Percentiles rank a stretch among this genome's conserved stretches.
Conservation (phyloP, 2,797 vertebrate genomes). For the Acipenser ruthenus region DNA sequence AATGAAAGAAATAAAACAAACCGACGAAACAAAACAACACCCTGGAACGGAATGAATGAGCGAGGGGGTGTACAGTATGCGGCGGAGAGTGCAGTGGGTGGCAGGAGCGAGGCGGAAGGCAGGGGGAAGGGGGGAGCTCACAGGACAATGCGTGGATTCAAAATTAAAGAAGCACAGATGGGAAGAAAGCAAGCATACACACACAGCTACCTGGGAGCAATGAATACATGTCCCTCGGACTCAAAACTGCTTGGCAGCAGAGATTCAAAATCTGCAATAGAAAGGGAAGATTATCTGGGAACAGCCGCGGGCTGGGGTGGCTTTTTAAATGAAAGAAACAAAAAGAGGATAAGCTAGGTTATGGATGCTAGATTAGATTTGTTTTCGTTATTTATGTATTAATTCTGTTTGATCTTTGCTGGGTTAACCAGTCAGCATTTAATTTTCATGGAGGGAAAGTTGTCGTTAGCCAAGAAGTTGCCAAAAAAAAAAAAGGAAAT, state of each 20-base stretch:
- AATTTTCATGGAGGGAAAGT: conserved; percentile 61
- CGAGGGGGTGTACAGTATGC: neutral
- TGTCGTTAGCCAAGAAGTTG: conserved; percentile 70
- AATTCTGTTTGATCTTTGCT: conserved; percentile 48
- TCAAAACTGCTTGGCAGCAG: conserved; percentile 99
- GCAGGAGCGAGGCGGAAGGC: conserved; percentile 17
- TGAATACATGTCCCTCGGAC: conserved; percentile 99
- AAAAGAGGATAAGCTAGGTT: conserved; percentile 28
- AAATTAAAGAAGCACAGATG: conserved; percentile 46
- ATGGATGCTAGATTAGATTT: conserved; percentile 52
- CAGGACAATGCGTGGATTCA: conserved; percentile 8
- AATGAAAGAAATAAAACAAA: conserved; percentile 3
- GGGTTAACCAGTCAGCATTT: conserved; percentile 64
- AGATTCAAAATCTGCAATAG: conserved; percentile 99
- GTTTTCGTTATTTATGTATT: conserved; percentile 37
- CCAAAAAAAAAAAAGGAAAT: conserved; percentile 35
- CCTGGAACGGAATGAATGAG: conserved; percentile 15
- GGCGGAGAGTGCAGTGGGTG: conserved; percentile 8
- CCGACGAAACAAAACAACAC: conserved; percentile 18
- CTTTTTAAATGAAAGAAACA: conserved; percentile 23
- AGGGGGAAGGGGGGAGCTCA: conserved; percentile 2
- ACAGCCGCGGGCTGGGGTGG: conserved; percentile 54
- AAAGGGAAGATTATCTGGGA: conserved; percentile 90
- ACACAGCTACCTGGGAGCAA: conserved; percentile 97
- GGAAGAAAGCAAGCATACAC: conserved; percentile 65